Evolutionary conservation across 2,113 vertebrate genomes (phyloP).

Genomic region (Corythaeola cristata): DNA sequence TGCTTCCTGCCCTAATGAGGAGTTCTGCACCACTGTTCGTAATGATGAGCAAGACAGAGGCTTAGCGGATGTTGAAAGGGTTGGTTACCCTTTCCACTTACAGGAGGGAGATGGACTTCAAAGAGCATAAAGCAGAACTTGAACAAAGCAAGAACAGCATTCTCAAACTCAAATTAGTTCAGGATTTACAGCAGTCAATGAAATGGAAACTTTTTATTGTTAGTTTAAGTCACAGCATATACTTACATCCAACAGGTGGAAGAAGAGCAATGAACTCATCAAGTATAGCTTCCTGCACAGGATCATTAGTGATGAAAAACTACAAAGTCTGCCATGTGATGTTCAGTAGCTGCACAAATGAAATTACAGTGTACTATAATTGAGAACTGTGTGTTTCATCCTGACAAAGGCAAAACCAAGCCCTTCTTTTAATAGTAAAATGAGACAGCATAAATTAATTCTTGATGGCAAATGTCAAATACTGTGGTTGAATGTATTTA

Average conservation of each 20-base stretch:
- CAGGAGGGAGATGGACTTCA: background rate
- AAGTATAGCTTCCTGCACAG: background rate
- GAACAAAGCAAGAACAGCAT: slow-evolving; percentile 24
- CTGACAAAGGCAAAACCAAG: background rate
- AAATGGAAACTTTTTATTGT: background rate
- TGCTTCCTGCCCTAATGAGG: slow-evolving; percentile 44
- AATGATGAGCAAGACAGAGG: background rate
- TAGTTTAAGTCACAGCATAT: background rate
- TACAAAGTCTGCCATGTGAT: background rate
- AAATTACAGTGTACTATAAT: background rate
- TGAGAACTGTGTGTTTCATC: background rate
- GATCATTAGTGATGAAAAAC: background rate
- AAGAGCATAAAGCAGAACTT: slow-evolving; percentile 4
- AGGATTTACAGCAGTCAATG: background rate
- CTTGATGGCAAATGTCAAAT: background rate
- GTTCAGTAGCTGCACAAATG: background rate
- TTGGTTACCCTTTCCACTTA: slow-evolving; percentile 11
- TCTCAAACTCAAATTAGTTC: slow-evolving; percentile 17
- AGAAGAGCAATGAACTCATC: background rate
- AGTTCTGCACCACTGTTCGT: slow-evolving; percentile 6
- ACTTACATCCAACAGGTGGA: background rate
- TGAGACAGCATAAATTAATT: background rate
- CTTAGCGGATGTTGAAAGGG: background rate
- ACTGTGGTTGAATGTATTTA: background rate
- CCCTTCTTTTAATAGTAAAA: background rate